Evolutionary conservation across 2,113 vertebrate genomes (phyloP), one percentile per base, ranked within the genome.

Genomic region (Todiramphus saurophagus): DNA sequence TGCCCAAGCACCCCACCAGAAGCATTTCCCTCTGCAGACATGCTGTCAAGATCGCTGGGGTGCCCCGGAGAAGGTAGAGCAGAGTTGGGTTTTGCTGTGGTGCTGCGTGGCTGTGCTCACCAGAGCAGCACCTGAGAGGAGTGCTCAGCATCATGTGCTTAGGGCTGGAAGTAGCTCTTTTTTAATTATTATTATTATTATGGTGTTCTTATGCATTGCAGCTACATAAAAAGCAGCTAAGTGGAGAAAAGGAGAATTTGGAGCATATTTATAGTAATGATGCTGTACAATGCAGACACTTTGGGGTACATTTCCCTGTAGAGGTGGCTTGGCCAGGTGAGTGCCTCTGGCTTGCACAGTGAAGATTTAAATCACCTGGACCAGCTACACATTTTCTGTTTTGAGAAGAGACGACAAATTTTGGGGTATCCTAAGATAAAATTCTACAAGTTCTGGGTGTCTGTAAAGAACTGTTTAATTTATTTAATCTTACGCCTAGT

Each of bases 131-230:
- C 16, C 44, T 37, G 56, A 50, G 72, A 8, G 56, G 21, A 35
- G 28, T 5, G 4, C 19, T 64, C 63, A 18, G 0, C 2, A 0
- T 5, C 5, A 24, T 2, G 4, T 0, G 0, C 44, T 39, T 48
- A n/a, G 51, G 11, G 10, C 37, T 76, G 37, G 25, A 66, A 21
- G 31, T 6, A 4, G 11, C 11, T 16, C 23, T 4, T 13, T 41
- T 41, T 41, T 72, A 19, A 15, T 28, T 8, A 37, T 72, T 23
- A 15, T 28, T 8, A 37, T 55, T 4, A 44, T 59, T 31, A 0
- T 3, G 35, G 10, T 20, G 30, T 9, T 46, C 18, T 53, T 1
- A 1, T 14, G 25, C 13, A 43, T 15, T 15, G 3, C 51, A 60
- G 18, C 44, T 55, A 16, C 13, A 14, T 9, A 44, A 80, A 83